These are phyloP conservation scores for Propithecus deckenii DNA, from an alignment of 2,797 vertebrate genomes.

Conservation along the genomic window DNA sequence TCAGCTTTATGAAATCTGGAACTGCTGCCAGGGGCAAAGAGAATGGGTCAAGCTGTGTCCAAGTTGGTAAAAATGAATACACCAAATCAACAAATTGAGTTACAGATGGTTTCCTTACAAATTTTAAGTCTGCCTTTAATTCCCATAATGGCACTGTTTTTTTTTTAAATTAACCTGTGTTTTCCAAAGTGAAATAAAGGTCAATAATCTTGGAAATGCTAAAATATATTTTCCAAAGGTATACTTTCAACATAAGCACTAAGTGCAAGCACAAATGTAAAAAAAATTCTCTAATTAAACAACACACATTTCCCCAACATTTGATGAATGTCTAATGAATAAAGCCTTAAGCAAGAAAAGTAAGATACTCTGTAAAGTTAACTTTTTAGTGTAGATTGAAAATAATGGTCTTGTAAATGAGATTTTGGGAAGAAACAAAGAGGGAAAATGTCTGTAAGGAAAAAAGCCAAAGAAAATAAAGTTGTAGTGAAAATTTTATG, in stretches of 20 bases:
- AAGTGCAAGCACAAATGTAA: neutral
- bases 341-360: constrained; percentile 20
- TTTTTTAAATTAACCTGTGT: neutral
- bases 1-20: neutral
- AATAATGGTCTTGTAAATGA: constrained; percentile 24
- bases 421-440: constrained; percentile 45
- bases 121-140: neutral
- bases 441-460: neutral
- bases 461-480: constrained; percentile 66
- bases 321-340: neutral
- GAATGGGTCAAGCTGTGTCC: neutral
- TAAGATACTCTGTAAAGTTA: constrained; percentile 15
- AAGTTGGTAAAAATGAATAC: neutral
- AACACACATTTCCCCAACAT: neutral
- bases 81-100: neutral
- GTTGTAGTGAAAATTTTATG: constrained; percentile 30
- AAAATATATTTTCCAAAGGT: neutral
- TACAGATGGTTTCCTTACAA: neutral
- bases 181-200: constrained; percentile 34
- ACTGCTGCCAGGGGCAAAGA: neutral
- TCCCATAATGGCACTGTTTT: neutral
- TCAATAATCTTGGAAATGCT: neutral
- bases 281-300: constrained; percentile 2
- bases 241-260: neutral
- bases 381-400: neutral